Base-by-base conservation (phyloP, 2,797 vertebrate species). In the Lemur catta region DNA sequence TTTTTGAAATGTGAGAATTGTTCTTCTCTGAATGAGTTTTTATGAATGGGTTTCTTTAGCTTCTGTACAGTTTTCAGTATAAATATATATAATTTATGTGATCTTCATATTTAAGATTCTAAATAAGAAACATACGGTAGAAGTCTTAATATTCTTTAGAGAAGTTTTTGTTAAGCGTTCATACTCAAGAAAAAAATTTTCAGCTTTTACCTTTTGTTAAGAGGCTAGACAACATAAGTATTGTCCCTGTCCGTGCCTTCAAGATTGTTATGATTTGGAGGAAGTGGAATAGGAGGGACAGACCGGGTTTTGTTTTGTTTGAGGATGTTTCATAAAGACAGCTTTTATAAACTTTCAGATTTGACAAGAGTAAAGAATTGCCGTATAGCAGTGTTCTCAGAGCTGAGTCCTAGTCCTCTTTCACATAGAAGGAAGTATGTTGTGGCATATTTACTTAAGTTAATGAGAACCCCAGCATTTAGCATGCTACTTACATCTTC, bases 301-400 rank as follows among this genome's bases (percentile, higher is more conserved):
- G 30, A 13, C 55, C 89, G 52, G 48, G 11, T 86, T 86, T 95
- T 22, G 67, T 96, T 89, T 95, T 57, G 18, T 94, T 84, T 63
- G 59, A 95, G 87, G 95, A 35, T 92, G 35, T 93, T 95, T 96
- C 28, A 14, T 67, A 84, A 87, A 87, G 79, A 71, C 28, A 78
- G 13, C 28, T 14, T 14, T 55, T 89, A 28, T 2, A 89, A 86
- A 59, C 30, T 43, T 92, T 24, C 63, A 87, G 10, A 86, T 80
- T 69, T n/a, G 26, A 74, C 24, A 67, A 69, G 55, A 65, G 50
- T 59, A 41, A n/a, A 30, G 24, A 59, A 67, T 81, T 69, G n/a
- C 15, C 38, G 0, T 46, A 41, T 41, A 85, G 35, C 28, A 80
- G 0, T 35, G 33, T 67, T 69, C 67, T 59, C 59, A 90, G 76